Percentiles rank a stretch among this genome's conserved stretches.
Conservation (phyloP, 2,797 vertebrate species). For the Cheracebus regulus region DNA sequence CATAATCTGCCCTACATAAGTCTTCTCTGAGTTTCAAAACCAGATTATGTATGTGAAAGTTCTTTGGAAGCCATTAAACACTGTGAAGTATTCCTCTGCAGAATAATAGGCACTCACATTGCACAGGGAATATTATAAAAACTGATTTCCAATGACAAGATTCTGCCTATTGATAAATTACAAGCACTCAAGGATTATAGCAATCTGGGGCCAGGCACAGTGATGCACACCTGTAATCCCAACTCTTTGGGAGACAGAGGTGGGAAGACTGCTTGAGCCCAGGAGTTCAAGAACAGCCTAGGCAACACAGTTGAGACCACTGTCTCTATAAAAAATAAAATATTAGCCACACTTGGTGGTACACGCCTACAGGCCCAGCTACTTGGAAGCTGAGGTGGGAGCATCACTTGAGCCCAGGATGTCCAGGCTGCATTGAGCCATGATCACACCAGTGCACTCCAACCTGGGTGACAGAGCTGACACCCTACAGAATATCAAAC, state of each 20-base stretch:
- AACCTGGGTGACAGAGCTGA: not conserved
- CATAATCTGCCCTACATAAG: not conserved
- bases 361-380: not conserved
- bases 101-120: not conserved
- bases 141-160: not conserved
- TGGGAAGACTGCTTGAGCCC: not conserved
- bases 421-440: no score
- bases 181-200: not conserved
- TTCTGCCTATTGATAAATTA: not conserved
- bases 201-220: not conserved
- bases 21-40: conserved; percentile 40
- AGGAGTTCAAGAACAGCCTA: not conserved
- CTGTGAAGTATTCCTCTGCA: not conserved
- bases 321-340: not conserved
- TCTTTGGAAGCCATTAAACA: conserved; percentile 24
- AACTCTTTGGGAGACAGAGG: not conserved
- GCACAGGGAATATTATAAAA: conserved; percentile 14
- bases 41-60: not conserved
- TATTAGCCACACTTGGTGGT: not conserved
- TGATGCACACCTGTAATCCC: not conserved
- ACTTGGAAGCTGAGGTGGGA: not conserved
- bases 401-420: no score
- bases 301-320: not conserved
- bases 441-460: no score
- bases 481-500: not conserved